Conservation (phyloP, 1,140 invertebrate species). For the Tetramorium simillimum region DNA sequence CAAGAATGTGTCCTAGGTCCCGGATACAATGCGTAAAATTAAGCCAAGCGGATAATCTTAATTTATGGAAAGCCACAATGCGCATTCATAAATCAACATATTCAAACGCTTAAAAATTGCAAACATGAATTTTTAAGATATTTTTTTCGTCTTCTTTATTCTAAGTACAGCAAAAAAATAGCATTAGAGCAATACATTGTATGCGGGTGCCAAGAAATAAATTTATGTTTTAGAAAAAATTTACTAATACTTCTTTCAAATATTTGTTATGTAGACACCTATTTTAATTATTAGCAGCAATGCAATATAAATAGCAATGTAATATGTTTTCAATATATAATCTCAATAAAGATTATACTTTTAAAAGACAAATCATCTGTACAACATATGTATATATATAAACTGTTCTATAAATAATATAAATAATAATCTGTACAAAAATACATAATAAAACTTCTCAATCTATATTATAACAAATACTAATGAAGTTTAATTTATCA, state of each 20-base stretch:
- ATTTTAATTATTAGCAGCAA: not conserved
- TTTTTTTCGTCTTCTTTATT: not conserved
- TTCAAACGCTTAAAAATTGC: constrained; percentile 1
- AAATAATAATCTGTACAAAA: too few species aligned
- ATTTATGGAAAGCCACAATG: constrained; percentile 19
- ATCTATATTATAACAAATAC: too few species aligned
- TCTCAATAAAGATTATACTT: not conserved
- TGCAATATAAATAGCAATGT: not conserved
- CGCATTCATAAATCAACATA: not conserved
- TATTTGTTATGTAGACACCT: not conserved
- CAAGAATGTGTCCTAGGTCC: constrained; percentile 56
- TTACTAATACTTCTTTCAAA: not conserved
- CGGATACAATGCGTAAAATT: constrained; percentile 69
- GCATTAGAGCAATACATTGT: not conserved
- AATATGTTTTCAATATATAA: not conserved
- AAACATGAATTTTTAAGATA: not conserved
- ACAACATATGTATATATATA: not conserved
- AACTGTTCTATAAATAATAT: too few species aligned
- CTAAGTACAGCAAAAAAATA: not conserved
- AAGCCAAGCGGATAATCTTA: constrained; percentile 62
- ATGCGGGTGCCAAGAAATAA: not conserved
- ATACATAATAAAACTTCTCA: too few species aligned
- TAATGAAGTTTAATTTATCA: not conserved
- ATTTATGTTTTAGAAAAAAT: not conserved
- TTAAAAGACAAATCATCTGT: not conserved